phyloP scores from a whole-genome alignment of 2,113 vertebrate genomes.

The Eira barbara region DNA sequence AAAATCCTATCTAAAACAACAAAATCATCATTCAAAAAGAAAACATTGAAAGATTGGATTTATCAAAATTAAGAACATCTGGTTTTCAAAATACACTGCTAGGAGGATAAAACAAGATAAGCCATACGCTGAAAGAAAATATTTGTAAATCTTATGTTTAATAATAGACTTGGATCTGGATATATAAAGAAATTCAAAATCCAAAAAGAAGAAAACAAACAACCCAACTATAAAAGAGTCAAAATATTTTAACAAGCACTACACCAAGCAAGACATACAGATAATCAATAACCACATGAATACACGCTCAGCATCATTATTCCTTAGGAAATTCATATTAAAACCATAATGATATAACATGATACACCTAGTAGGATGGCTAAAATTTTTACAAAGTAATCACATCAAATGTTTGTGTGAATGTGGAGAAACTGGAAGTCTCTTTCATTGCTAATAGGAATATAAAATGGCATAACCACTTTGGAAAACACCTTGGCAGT shows the following conservation, averaged over 20 bases:
- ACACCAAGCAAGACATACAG: neutral
- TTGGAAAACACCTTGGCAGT: neutral
- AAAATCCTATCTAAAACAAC: neutral
- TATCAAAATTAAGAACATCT: neutral
- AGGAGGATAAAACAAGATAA: neutral
- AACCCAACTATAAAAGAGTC: neutral
- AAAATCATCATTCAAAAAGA: neutral
- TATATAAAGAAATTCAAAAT: neutral
- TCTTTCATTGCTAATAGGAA: neutral
- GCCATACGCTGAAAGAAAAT: neutral
- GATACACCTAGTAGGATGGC: neutral
- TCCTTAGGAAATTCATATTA: neutral
- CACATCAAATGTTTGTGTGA: neutral
- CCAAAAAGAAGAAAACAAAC: neutral
- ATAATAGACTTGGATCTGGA: neutral
- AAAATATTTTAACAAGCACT: neutral
- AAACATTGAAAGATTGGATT: neutral
- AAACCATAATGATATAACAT: neutral
- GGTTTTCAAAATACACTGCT: neutral
- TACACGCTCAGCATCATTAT: neutral
- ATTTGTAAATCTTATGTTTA: neutral
- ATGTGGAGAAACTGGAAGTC: neutral
- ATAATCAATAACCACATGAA: neutral
- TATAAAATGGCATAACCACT: neutral
- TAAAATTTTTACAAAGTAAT: neutral